Evolutionary conservation across 92 coral and sea anemone genomes (phyloP).

Genomic region (Palythoa grandis): DNA sequence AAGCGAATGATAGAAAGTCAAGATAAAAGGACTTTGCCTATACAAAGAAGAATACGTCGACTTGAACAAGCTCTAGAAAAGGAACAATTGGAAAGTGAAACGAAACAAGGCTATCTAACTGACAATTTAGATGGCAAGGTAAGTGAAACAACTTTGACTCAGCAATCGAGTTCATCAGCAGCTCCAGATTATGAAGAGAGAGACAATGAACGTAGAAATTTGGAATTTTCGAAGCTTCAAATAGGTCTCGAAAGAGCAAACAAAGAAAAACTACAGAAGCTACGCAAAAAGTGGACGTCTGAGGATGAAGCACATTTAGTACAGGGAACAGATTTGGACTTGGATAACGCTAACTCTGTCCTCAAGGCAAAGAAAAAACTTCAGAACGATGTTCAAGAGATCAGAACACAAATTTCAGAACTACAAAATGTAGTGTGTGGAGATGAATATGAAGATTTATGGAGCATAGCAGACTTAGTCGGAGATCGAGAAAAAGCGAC

Average conservation of each 20-base stretch:
- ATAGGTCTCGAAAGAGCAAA: background rate
- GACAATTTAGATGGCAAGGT: background rate
- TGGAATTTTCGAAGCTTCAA: background rate
- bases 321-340: background rate
- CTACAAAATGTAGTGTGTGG: background rate
- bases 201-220: background rate
- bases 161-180: background rate
- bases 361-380: background rate
- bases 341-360: background rate
- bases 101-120: background rate
- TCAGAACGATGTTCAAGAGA: background rate
- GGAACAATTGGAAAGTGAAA: background rate
- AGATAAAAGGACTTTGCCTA: slow-evolving; percentile 56
- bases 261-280: slow-evolving; percentile 14
- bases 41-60: slow-evolving; percentile 55
- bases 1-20: slow-evolving; percentile 62
- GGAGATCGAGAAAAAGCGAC: background rate
- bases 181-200: background rate
- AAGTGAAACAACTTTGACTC: background rate
- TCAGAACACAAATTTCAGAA: slow-evolving; percentile 8
- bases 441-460: background rate
- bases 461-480: slow-evolving; percentile 6
- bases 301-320: background rate
- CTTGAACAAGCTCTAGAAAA: slow-evolving; percentile 33
- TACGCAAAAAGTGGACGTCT: slow-evolving; percentile 13